Percentiles rank a stretch among this genome's conserved stretches.
Conservation (phyloP, 2,797 vertebrate genomes). For the Helicolenus hilgendorfi region DNA sequence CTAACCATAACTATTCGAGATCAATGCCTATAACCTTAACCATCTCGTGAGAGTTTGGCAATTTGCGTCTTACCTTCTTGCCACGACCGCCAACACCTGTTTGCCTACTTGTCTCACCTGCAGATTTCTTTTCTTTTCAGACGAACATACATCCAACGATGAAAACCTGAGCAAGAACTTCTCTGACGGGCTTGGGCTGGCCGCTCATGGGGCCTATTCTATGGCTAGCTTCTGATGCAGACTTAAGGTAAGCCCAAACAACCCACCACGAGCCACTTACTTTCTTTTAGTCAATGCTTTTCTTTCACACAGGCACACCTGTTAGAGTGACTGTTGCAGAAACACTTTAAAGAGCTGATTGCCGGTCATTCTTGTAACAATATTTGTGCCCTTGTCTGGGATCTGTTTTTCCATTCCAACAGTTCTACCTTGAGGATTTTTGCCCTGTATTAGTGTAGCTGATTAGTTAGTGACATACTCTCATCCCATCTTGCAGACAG, state of each 20-base stretch:
- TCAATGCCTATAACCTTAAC: no score
- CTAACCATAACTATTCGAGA: no score
- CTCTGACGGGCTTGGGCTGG: no score
- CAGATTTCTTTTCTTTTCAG: neutral
- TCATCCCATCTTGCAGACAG: neutral
- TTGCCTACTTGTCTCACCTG: neutral
- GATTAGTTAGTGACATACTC: neutral
- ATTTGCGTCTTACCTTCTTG: no score
- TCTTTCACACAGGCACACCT: neutral
- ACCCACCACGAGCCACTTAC: fast-evolving
- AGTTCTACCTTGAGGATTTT: neutral
- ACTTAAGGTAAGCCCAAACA: neutral
- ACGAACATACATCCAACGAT: neutral
- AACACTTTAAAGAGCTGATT: neutral
- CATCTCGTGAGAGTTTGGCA: no score
- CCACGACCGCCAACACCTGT: neutral
- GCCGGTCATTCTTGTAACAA: neutral
- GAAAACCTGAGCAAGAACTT: neutral
- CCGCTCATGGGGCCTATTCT: neutral
- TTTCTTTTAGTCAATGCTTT: neutral
- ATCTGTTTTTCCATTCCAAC: neutral
- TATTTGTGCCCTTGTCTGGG: fast-evolving
- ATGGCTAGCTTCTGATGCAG: neutral
- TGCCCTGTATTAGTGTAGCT: neutral
- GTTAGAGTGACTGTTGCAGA: neutral